phyloP scores from a whole-genome alignment of 2,113 vertebrate species.

The Lasiurus cinereus region DNA sequence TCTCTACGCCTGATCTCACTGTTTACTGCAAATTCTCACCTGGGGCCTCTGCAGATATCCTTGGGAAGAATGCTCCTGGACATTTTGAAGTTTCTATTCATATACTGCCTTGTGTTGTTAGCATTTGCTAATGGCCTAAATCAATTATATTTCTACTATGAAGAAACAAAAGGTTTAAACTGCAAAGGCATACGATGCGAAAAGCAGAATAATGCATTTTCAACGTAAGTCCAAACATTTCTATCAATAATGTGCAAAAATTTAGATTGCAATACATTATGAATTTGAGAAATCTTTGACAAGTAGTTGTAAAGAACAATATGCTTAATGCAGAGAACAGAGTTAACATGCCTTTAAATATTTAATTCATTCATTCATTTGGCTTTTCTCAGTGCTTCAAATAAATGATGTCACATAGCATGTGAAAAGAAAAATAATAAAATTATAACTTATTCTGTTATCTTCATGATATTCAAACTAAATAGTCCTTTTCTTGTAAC shows the following conservation, averaged over 20 bases:
- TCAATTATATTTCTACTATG: constrained; percentile 97
- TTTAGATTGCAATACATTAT: not conserved
- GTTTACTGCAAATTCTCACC: constrained; percentile 98
- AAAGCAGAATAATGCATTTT: constrained; percentile 97
- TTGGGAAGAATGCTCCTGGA: constrained; percentile 99
- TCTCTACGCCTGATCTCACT: constrained; percentile 97
- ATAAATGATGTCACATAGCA: not conserved
- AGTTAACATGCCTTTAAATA: not conserved
- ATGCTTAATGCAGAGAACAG: not conserved
- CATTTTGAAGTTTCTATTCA: constrained; percentile 99
- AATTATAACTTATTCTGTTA: not conserved
- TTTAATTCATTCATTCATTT: not conserved
- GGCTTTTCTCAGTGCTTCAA: not conserved
- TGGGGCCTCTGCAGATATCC: constrained; percentile 98
- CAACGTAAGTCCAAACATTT: constrained; percentile 92
- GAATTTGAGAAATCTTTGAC: not conserved
- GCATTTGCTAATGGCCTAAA: constrained; percentile 99
- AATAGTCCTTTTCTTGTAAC: not conserved
- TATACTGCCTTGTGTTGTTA: constrained; percentile 97
- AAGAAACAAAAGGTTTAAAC: constrained; percentile 85
- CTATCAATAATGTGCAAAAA: not conserved
- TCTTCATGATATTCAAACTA: not conserved
- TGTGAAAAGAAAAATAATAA: not conserved
- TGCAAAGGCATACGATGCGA: constrained; percentile 97
- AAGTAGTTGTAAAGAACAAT: not conserved